Conservation (phyloP, 1,140 invertebrate species). For the Holcopasites calliopsidis region DNA sequence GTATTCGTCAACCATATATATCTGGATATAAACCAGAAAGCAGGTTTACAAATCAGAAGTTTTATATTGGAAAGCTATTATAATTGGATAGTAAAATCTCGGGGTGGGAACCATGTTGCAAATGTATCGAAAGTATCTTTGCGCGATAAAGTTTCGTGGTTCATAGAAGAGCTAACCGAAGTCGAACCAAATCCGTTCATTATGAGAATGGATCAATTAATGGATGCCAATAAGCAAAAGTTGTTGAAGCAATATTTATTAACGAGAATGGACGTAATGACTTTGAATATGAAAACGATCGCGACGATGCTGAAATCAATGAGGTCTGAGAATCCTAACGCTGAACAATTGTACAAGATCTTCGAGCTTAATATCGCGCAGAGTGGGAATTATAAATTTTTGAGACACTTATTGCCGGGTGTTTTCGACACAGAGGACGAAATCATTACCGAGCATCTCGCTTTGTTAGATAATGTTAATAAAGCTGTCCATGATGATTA, state of each 20-base stretch:
- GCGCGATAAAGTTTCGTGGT: conserved; percentile 64
- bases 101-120: conserved; percentile 38
- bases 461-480: conserved; percentile 29
- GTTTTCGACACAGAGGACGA: conserved; percentile 52
- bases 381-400: conserved; percentile 48
- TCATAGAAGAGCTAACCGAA: conserved; percentile 67
- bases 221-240: conserved; percentile 53
- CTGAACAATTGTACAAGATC: conserved; percentile 54
- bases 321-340: conserved; percentile 22
- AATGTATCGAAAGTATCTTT: conserved; percentile 39
- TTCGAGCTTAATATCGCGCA: conserved; percentile 36
- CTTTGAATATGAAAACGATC: conserved; percentile 43
- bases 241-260: conserved; percentile 65
- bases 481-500: conserved; percentile 38
- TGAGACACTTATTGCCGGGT: conserved; percentile 41
- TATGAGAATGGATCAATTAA: conserved; percentile 44
- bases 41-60: conserved; percentile 60
- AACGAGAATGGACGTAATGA: conserved; percentile 53
- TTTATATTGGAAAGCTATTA: conserved; percentile 62
- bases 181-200: conserved; percentile 54
- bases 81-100: conserved; percentile 59
- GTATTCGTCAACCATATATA: conserved; percentile 70
- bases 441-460: conserved; percentile 38
- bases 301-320: conserved; percentile 46
- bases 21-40: conserved; percentile 43